Base-by-base conservation (phyloP, 2,797 vertebrate genomes). In the Rachycentron canadum region DNA sequence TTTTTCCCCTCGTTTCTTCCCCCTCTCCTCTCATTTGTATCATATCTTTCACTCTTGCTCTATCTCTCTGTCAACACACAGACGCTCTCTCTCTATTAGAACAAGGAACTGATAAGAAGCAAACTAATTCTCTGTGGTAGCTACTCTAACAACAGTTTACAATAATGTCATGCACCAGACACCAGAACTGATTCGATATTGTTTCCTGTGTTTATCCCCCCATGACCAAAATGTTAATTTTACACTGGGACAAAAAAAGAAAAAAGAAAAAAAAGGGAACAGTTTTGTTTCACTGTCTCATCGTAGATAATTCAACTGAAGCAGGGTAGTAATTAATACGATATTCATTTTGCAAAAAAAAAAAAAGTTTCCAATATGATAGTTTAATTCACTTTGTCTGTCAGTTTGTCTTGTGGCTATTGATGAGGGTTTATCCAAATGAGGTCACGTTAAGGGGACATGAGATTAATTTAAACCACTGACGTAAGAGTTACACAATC, bases 81-180 rank as follows among this genome's bases (percentile, higher is more conserved):
- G n/a, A 49, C 25, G 4, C 50, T 40, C 69, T 65, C 61, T 83
- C 61, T 83, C 77, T 73, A 50, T 82, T 82, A 85, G 70, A 81
- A 78, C 68, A 61, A 60, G 45, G 63, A 60, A 52, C 47, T 56
- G 82, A 86, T 89, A 86, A 88, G 86, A 79, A 49, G 69, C 63
- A 71, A 62, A 63, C 62, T 64, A 68, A 83, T 71, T 78, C 67
- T 59, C 55, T 0, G 10, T 70, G 67, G 77, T 38, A 21, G 43
- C 17, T 45, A 50, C 45, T 71, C 26, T 2, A 41, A 71, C 66
- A 76, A 53, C 50, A 68, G 47, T 78, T 78, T 38, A 53, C 63
- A 80, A 75, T 71, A 70, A 76, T 66, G 69, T 76, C 74, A 78
- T 70, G 73, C 88, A 86, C 62, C 69, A 86, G 17, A 79, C 74